phyloP scores from a whole-genome alignment of 2,888 invertebrate genomes.

The Tyria jacobaeae region DNA sequence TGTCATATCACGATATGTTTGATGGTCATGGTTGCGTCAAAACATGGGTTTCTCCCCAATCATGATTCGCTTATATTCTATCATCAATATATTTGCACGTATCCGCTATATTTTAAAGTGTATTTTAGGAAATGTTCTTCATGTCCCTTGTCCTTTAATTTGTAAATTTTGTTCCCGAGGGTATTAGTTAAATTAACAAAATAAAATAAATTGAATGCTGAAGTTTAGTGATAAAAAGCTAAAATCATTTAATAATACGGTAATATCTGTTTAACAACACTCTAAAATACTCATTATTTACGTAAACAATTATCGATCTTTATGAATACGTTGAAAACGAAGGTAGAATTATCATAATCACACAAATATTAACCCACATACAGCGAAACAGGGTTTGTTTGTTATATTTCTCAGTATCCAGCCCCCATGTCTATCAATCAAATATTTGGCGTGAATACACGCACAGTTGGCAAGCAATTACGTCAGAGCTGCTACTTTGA shows the following conservation, averaged over 20 bases:
- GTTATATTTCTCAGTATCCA: constrained; percentile 52
- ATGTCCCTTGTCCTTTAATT: no score
- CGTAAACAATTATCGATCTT: constrained; percentile 48
- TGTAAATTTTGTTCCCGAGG: no score
- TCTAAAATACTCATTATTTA: constrained; percentile 49
- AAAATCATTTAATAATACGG: constrained; percentile 34
- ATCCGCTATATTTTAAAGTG: constrained; percentile 31
- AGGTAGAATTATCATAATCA: constrained; percentile 33
- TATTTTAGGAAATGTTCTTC: no score
- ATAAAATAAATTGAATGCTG: no score
- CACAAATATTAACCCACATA: constrained; percentile 47
- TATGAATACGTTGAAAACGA: no score
- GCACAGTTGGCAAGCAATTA: constrained; percentile 53
- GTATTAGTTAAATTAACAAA: no score
- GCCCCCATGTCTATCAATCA: constrained; percentile 49
- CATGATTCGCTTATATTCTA: constrained; percentile 32
- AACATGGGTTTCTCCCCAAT: constrained; percentile 57
- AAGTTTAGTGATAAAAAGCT: neutral
- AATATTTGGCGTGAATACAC: constrained; percentile 55
- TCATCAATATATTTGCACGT: constrained; percentile 27
- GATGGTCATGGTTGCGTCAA: constrained; percentile 37
- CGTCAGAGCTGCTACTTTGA: constrained; percentile 59
- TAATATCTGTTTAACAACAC: constrained; percentile 39
- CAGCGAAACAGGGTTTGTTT: constrained; percentile 54
- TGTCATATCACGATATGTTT: constrained; percentile 51